Evolutionary conservation across 2,888 invertebrate species (phyloP).

Genomic region (Rhagonycha fulva): DNA sequence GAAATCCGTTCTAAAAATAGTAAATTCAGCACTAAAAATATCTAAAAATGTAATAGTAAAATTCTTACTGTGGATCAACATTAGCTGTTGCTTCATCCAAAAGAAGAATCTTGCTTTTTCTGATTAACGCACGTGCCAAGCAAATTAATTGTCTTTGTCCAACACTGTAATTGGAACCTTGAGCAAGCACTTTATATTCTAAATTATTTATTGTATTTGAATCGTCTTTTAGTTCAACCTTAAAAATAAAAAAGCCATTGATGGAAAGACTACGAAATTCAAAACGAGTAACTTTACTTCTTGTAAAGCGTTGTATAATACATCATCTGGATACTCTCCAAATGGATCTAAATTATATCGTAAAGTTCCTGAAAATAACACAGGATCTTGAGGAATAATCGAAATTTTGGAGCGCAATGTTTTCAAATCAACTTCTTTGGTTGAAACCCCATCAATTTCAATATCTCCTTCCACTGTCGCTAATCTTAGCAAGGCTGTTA

Average conservation of each 20-base stretch:
- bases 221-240: constrained; percentile 76
- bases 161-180: constrained; percentile 84
- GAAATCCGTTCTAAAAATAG: constrained; percentile 71
- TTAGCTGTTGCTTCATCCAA: constrained; percentile 94
- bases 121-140: constrained; percentile 83
- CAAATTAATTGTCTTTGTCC: constrained; percentile 91
- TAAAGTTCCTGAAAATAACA: constrained; percentile 73
- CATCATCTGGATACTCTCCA: constrained; percentile 68
- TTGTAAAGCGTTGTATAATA: constrained; percentile 73
- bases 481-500: constrained; percentile 59
- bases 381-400: constrained; percentile 77
- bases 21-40: neutral
- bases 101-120: constrained; percentile 81
- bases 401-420: constrained; percentile 68
- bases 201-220: constrained; percentile 64
- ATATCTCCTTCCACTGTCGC: constrained; percentile 69
- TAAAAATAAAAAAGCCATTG: constrained; percentile 6
- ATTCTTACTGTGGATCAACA: constrained; percentile 79
- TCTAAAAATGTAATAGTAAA: neutral
- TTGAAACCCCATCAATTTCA: constrained; percentile 68
- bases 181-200: constrained; percentile 73
- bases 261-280: neutral
- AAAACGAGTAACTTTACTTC: constrained; percentile 58
- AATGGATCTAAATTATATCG: constrained; percentile 65
- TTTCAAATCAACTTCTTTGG: constrained; percentile 61